A percentile compares a stretch with the other conserved stretches of the same genome.
phyloP scores from a whole-genome alignment of 64 coral and sea anemone species.

The Pachyseris speciosa region DNA sequence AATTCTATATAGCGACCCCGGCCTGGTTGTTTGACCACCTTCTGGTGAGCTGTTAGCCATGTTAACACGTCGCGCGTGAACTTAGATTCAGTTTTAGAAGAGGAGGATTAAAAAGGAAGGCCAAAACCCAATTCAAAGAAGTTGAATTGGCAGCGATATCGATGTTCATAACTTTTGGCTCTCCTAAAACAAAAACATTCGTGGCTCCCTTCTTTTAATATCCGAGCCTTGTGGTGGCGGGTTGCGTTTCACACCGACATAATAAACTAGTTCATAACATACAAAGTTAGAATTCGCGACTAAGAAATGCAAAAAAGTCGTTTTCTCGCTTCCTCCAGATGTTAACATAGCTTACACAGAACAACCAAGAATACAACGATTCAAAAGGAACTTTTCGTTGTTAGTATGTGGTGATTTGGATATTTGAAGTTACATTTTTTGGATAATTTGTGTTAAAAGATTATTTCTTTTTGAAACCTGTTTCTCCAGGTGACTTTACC shows the following conservation, averaged over 20 bases:
- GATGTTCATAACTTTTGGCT: background rate
- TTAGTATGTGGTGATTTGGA: background rate
- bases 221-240: background rate
- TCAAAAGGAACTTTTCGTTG: background rate
- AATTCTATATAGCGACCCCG: background rate
- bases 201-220: background rate
- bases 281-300: background rate
- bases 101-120: background rate
- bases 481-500: conserved; percentile 53
- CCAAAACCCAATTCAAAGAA: too few species aligned
- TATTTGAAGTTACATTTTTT: background rate
- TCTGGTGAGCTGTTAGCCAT: background rate
- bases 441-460: background rate
- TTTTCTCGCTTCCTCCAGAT: background rate
- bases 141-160: background rate
- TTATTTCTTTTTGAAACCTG: background rate
- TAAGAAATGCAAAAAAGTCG: background rate
- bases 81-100: background rate
- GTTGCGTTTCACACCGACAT: background rate
- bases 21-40: background rate
- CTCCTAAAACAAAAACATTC: background rate
- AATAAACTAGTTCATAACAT: background rate
- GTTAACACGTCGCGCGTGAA: background rate
- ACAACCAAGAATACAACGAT: too few species aligned
- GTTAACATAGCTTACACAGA: background rate